Conservation (phyloP, 1,140 invertebrate genomes). For the Drosophila littoralis region DNA sequence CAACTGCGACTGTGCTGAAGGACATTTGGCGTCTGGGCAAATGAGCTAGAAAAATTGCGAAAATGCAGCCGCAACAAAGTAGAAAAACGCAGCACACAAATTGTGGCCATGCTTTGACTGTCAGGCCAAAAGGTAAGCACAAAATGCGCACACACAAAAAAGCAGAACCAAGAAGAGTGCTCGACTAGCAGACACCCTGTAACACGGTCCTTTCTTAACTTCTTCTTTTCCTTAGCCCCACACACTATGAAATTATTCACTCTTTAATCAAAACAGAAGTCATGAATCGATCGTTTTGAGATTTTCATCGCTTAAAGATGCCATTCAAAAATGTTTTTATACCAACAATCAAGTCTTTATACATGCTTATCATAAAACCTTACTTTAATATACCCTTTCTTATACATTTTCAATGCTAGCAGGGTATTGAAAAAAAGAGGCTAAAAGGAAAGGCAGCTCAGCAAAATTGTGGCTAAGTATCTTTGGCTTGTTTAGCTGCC, state of each 20-base stretch:
- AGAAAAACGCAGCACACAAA: constrained; percentile 45
- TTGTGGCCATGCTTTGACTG: constrained; percentile 39
- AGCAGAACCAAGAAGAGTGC: not conserved
- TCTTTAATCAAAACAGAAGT: too few species aligned
- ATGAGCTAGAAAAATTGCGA: constrained; percentile 77
- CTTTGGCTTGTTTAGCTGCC: constrained; percentile 72
- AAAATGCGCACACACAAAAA: constrained; percentile 15
- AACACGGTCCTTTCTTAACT: too few species aligned
- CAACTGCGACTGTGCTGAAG: constrained; percentile 54
- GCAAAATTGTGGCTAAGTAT: constrained; percentile 76
- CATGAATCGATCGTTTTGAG: too few species aligned
- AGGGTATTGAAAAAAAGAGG: constrained; percentile 17
- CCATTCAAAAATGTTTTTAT: not conserved
- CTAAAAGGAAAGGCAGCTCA: constrained; percentile 41
- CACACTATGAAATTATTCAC: too few species aligned
- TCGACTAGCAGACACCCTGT: not conserved
- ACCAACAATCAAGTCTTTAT: not conserved
- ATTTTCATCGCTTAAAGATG: too few species aligned
- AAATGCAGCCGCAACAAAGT: constrained; percentile 54
- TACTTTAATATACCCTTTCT: not conserved
- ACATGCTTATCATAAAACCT: too few species aligned
- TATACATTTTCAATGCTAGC: not conserved
- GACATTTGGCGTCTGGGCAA: constrained; percentile 68
- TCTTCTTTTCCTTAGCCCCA: not conserved
- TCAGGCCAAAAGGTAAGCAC: constrained; percentile 42